Conservation (phyloP, 2,888 invertebrate species). For the Sepioteuthis lessoniana region DNA sequence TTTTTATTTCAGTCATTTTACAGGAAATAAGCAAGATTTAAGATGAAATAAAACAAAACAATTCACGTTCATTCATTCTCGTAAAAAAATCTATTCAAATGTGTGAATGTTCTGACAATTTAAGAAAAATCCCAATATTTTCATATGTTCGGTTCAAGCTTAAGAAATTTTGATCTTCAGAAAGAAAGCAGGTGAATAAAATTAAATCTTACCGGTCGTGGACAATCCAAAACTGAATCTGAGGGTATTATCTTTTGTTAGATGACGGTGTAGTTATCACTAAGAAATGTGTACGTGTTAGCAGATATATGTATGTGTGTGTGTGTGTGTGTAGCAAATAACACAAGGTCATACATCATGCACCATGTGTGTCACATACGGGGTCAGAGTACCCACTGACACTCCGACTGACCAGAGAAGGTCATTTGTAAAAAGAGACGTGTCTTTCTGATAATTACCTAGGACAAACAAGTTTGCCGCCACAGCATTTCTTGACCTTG, state of each 20-base stretch:
- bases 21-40: no score
- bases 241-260: not conserved
- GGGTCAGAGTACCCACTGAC: not conserved
- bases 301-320: no score
- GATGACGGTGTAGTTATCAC: no score
- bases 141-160: no score
- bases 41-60: no score
- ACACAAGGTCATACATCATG: not conserved
- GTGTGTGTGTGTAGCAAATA: not conserved
- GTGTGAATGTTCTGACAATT: no score
- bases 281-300: no score
- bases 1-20: no score
- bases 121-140: no score
- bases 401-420: not conserved
- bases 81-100: no score
- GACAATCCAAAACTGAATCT: not conserved
- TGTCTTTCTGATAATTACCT: constrained; percentile 3
- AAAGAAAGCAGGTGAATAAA: not conserved
- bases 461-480: constrained; percentile 4
- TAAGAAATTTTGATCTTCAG: not conserved
- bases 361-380: not conserved
- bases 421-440: not conserved
- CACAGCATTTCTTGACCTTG: not conserved
- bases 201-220: not conserved
- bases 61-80: no score